These are phyloP conservation scores for Colistium nudipinnis DNA, from an alignment of 2,113 vertebrate genomes.

Conservation along the genomic window DNA sequence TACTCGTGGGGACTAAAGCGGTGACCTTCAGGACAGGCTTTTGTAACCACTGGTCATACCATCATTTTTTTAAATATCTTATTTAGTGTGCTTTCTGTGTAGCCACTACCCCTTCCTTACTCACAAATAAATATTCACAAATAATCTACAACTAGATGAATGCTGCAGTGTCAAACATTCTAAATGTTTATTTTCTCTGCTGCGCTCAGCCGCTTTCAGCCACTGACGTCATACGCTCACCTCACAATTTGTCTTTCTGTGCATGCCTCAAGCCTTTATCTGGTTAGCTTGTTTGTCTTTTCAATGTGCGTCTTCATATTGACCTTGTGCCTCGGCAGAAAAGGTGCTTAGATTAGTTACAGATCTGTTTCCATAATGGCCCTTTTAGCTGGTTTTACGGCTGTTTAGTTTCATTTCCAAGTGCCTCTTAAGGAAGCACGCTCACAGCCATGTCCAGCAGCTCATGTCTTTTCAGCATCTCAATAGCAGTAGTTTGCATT, in stretches of 20 bases:
- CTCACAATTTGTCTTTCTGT: neutral
- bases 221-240: neutral
- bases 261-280: neutral
- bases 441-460: conserved; percentile 30
- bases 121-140: no score
- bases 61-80: neutral
- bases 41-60: neutral
- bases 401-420: conserved; percentile 42
- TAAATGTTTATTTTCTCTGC: neutral
- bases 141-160: conserved; percentile 4
- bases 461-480: conserved; percentile 9
- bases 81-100: neutral
- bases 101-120: neutral
- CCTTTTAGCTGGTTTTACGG: conserved; percentile 19
- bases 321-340: conserved; percentile 16
- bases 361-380: conserved; percentile 43
- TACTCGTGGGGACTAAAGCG: neutral
- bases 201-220: no score
- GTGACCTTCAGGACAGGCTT: neutral
- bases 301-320: conserved; percentile 1
- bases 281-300: conserved; percentile 2
- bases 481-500: conserved; percentile 22
- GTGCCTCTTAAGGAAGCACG: conserved; percentile 45
- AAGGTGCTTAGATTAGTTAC: conserved; percentile 18
- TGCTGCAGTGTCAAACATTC: neutral